Conservation (phyloP, 92 coral and sea anemone genomes). For the Epizoanthus illoricatus region DNA sequence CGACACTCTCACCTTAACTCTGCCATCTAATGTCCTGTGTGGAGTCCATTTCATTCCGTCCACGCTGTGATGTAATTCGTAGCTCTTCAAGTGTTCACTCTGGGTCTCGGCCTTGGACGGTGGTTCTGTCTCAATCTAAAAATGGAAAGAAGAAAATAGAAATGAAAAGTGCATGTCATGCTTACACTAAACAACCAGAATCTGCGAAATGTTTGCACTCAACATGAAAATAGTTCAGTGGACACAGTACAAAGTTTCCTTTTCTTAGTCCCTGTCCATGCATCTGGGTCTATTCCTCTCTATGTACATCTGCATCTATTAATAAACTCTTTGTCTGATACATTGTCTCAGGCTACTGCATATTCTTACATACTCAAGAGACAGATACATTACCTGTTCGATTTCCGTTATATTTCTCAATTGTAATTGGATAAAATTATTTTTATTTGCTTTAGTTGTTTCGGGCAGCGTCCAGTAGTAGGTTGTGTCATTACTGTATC, state of each 20-base stretch:
- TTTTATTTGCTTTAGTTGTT: constrained; percentile 16
- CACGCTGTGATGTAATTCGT: not conserved
- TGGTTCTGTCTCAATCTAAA: constrained; percentile 18
- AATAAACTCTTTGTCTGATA: too few relatives aligned
- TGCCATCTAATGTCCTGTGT: not conserved
- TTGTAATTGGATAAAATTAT: constrained; percentile 22
- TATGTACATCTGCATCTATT: not conserved
- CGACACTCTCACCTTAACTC: not conserved
- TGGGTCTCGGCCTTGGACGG: not conserved
- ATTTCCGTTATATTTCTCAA: not conserved
- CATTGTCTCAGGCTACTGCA: too few relatives aligned
- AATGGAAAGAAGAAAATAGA: not conserved
- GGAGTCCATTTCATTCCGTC: constrained; percentile 33
- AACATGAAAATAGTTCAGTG: not conserved
- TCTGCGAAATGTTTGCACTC: not conserved
- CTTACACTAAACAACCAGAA: not conserved
- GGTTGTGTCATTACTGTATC: not conserved
- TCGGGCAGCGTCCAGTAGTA: constrained; percentile 29
- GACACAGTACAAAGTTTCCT: too few relatives aligned
- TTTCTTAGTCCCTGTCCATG: too few relatives aligned
- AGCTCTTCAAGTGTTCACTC: not conserved
- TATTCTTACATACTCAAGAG: too few relatives aligned
- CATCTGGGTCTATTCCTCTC: too few relatives aligned
- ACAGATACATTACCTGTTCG: not conserved
- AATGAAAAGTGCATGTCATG: not conserved